Evolutionary conservation across 2,797 vertebrate genomes (phyloP).

Genomic region (Bradypus variegatus): DNA sequence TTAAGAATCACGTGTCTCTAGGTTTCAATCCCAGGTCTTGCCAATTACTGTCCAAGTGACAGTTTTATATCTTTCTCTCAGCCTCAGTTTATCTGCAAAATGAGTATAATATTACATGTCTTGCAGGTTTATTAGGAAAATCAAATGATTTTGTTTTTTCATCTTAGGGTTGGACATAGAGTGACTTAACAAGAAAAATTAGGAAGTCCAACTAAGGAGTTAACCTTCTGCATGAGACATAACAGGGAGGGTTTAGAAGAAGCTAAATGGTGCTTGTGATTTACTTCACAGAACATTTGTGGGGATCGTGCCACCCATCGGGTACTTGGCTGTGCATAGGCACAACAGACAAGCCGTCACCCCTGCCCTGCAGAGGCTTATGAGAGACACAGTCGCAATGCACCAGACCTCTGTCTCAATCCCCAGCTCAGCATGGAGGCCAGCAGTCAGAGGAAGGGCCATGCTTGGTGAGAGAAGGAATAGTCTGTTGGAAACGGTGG

Average conservation of each 20-base stretch:
- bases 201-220: not conserved
- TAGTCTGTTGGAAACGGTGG: not conserved
- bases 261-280: not conserved
- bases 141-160: not conserved
- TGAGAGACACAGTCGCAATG: rapidly evolving
- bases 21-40: not conserved
- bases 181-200: not conserved
- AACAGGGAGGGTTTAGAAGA: not conserved
- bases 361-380: not conserved
- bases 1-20: not conserved
- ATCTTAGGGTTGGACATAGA: not conserved
- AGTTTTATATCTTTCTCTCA: not conserved
- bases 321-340: too few species aligned
- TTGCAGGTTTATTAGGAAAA: not conserved
- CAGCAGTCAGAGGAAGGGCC: not conserved
- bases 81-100: conserved; percentile 4
- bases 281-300: not conserved
- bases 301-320: too few species aligned
- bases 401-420: not conserved
- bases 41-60: not conserved
- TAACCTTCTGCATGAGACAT: not conserved
- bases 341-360: not conserved
- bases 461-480: not conserved
- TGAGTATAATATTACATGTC: not conserved
- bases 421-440: not conserved